Base-by-base conservation (phyloP, 2,888 invertebrate genomes). In the Nasonia oneida region DNA sequence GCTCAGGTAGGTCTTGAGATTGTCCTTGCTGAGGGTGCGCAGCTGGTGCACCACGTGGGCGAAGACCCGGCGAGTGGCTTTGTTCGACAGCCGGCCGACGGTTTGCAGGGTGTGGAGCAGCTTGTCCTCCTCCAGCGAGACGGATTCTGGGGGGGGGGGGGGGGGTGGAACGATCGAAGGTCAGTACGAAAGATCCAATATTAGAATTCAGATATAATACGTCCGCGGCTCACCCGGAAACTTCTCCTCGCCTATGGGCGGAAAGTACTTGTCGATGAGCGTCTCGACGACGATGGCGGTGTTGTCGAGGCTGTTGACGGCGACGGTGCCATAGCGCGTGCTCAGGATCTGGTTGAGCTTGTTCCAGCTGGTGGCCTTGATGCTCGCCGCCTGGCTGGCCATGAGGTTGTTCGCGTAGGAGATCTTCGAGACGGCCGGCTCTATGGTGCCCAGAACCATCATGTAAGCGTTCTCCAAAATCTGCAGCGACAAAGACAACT, bases 251-350 rank as follows among this genome's bases (percentile, higher is more conserved):
- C 70, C 86, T 92, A 94, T 89, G 93, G 95, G 94, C 37, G 96
- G 97, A 88, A 97, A 95, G 92, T 97, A 97, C 90, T 96, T 96
- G 93, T 97, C 97, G 14, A 97, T 93, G 88, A 96, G 94, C 86
- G 95, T 95, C 94, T 97, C 96, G 33, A 97, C 96, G 86, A 96
- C 93, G 2, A 94, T 94, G 29, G 96, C 95, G 74, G 96, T 96
- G 3, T 94, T 94, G 91, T 97, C 96, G 33, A 97, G 94, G 81
- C 96, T 95, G 89, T 94, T 94, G 33, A 96, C 94, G 0, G 96
- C 96, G 90, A 95, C 95, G 91, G 95, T 95, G 3, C 96, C 97
- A 90, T 96, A 96, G 76, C 95, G 95, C 5, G 96, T 96, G 50
- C 95, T 95, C 76, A 97, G 94, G 80, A 97, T 95, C 77, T 96